phyloP scores from a whole-genome alignment of 2,113 vertebrate genomes.

The Microcebus ravelobensis region DNA sequence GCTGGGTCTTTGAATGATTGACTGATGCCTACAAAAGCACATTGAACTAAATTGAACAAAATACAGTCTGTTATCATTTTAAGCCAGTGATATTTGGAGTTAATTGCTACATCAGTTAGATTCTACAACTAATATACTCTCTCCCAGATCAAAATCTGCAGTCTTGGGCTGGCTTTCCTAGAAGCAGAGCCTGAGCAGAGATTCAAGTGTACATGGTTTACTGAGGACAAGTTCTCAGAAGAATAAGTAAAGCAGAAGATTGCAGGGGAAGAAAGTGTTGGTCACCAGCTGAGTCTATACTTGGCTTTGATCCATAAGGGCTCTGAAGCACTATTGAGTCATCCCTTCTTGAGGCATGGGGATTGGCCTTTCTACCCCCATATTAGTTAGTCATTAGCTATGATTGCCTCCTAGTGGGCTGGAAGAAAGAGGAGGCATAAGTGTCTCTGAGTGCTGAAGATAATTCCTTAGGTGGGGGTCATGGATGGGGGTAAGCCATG shows the following conservation, averaged over 20 bases:
- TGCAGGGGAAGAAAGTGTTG: neutral
- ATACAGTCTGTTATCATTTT: neutral
- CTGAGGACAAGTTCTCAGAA: neutral
- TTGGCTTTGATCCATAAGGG: neutral
- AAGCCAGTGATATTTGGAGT: neutral
- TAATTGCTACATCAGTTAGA: neutral
- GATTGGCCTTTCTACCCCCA: rapidly evolving
- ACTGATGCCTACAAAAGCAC: neutral
- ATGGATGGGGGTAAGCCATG: neutral
- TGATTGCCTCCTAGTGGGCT: neutral
- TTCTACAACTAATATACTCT: neutral
- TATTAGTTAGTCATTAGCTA: neutral
- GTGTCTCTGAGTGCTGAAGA: neutral
- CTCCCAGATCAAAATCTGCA: neutral
- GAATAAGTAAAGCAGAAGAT: neutral
- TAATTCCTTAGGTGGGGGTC: neutral
- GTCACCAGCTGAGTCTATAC: neutral
- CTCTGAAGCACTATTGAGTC: neutral
- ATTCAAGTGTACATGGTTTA: neutral
- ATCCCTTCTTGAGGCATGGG: neutral
- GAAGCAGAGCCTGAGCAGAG: neutral
- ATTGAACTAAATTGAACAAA: neutral
- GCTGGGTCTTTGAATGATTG: neutral
- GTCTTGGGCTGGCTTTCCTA: neutral
- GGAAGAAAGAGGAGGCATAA: neutral